Conservation (phyloP, 2,797 vertebrate genomes). For the Gymnoscopelus braueri region DNA sequence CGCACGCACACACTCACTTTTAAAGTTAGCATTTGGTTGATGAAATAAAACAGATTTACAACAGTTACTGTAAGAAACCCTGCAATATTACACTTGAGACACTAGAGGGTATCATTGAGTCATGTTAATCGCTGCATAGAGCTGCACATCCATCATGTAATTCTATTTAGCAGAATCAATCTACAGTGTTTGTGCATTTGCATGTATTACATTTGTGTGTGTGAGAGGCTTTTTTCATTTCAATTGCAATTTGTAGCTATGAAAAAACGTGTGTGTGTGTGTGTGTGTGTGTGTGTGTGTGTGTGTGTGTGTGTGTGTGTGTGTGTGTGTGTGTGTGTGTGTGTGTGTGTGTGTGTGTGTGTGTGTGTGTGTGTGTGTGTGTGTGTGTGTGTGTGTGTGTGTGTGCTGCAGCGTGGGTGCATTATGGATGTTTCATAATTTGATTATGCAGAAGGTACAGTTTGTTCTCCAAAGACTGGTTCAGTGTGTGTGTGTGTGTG, state of each 20-base stretch:
- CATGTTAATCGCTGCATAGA: conserved; percentile 36
- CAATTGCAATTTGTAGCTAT: too few species aligned
- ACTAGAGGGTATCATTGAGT: conserved; percentile 62
- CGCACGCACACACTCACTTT: background rate
- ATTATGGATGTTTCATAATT: conserved; percentile 30
- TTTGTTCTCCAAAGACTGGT: conserved; percentile 48
- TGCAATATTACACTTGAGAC: conserved; percentile 32
- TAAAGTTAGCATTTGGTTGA: too few species aligned
- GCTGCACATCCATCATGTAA: background rate
- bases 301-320: background rate
- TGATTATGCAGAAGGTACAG: conserved; percentile 52
- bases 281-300: conserved; percentile 1
- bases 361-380: conserved; percentile 24
- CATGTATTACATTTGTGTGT: conserved; percentile 21
- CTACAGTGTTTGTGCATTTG: conserved; percentile 21
- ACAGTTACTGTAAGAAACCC: background rate
- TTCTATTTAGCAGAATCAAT: background rate
- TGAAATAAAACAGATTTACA: too few species aligned
- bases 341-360: conserved; percentile 22
- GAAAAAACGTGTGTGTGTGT: background rate
- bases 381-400: conserved; percentile 27
- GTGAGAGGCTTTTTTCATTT: background rate
- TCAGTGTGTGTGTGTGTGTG: conserved; percentile 2
- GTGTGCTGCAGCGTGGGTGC: conserved; percentile 7
- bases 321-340: conserved; percentile 16